Base-by-base conservation (phyloP, 2,888 invertebrate species). In the Himalopsyche tibetana region DNA sequence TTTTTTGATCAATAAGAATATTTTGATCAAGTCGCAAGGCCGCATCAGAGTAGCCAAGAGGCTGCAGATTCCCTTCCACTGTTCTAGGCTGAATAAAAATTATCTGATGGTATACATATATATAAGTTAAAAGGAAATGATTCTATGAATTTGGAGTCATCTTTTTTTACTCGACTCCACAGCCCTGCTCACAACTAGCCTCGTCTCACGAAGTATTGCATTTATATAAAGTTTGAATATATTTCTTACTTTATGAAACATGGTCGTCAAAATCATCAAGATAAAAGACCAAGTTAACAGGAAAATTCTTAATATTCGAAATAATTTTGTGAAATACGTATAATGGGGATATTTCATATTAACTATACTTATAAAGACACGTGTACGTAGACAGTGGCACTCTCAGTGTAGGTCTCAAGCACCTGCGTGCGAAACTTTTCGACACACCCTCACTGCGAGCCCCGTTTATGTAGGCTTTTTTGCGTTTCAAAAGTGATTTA, bases 401-500 rank as follows among this genome's bases (percentile, higher is more conserved):
- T 74, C 74, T 28, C 28, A 28, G 28, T 74, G 36, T 36, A 38
- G 74, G 74, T 36, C 36, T 15, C 36, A 74, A 74, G 74, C 38
- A 74, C 74, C 74, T 74, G 74, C 74, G 74, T 74, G 74, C 36
- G 36, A 74, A 74, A 74, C 28, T 74, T 74, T 74, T 74, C 74
- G 74, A 74, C 74, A 74, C 74, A 74, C 74, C 74, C 74, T 74
- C 74, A 36, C 74, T 5, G 36, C 36, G 38, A 74, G 19, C 11
- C 74, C 15, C 12, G 38, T 74, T 74, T 74, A 74, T 38, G 74
- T 38, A 74, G 74, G 74, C 74, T 74, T 74, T 69, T 74, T 74
- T 74, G 74, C 74, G 74, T 74, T 74, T 36, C 74, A 74, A 36
- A 74, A 38, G 74, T 74, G 74, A 74, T 74, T 74, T 74, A 74